Percentiles rank a stretch among this genome's conserved stretches.
phyloP scores from a whole-genome alignment of 1,140 invertebrate genomes.

The Lasioglossum albipes region DNA sequence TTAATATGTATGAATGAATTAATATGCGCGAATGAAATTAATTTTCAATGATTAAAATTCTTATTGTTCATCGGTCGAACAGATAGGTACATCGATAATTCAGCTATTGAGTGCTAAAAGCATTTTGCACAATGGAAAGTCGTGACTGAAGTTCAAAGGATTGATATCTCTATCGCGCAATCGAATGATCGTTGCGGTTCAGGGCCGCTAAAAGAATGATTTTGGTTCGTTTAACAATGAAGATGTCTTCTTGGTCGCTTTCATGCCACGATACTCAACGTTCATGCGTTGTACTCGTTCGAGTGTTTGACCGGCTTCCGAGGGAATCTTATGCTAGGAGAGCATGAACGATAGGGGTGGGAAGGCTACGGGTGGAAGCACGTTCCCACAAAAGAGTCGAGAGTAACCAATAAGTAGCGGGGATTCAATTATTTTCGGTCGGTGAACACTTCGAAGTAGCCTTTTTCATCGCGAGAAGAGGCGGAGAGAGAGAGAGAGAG shows the following conservation, averaged over 20 bases:
- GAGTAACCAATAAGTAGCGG: constrained; percentile 32
- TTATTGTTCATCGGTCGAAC: too few relatives aligned
- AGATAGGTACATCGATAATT: background rate
- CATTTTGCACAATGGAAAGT: background rate
- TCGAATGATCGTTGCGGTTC: too few relatives aligned
- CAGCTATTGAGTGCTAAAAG: background rate
- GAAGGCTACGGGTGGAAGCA: background rate
- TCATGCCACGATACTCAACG: constrained; percentile 5
- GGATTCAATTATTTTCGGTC: constrained; percentile 52
- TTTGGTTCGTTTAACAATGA: constrained; percentile 25
- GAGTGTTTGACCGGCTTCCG: constrained; percentile 38
- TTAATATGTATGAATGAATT: too few relatives aligned
- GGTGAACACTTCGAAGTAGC: constrained; percentile 23
- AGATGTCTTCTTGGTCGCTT: constrained; percentile 2
- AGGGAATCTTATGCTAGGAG: constrained; percentile 1
- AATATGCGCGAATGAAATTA: too few relatives aligned
- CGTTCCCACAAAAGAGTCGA: constrained; percentile 19
- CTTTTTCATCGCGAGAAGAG: constrained; percentile 26
- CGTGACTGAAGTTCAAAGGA: background rate
- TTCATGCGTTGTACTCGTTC: constrained; percentile 19
- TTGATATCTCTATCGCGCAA: background rate
- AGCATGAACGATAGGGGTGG: background rate
- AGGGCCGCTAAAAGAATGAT: constrained; percentile 6
- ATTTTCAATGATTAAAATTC: too few relatives aligned
- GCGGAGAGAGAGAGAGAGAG: too few relatives aligned